Evolutionary conservation across 2,797 vertebrate species (phyloP).

Genomic region (Sebastes trivittatus): DNA sequence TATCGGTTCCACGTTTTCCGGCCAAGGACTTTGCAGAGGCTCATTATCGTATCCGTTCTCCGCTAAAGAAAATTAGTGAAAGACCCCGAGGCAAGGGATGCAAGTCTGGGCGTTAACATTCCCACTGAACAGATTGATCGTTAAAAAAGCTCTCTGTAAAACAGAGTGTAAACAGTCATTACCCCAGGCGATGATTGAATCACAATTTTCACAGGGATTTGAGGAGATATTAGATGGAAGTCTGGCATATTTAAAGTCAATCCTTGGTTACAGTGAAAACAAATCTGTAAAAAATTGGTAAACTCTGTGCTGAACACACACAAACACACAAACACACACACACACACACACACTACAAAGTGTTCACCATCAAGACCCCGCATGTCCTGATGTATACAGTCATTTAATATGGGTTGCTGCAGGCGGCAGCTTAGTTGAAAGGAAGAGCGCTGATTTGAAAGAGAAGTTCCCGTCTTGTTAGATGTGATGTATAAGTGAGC

Average conservation of each 20-base stretch:
- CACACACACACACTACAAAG: slow-evolving; percentile 7
- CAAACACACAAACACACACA: background rate
- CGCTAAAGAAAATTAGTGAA: slow-evolving; percentile 45
- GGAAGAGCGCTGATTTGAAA: slow-evolving; percentile 53
- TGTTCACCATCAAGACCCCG: slow-evolving; percentile 44
- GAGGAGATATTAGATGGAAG: slow-evolving; percentile 64
- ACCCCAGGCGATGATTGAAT: slow-evolving; percentile 56
- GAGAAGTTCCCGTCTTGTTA: slow-evolving; percentile 30
- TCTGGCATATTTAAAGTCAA: slow-evolving; percentile 63
- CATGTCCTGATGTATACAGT: slow-evolving; percentile 54
- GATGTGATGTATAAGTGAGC: slow-evolving; percentile 24
- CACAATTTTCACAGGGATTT: slow-evolving; percentile 67
- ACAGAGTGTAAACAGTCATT: slow-evolving; percentile 70
- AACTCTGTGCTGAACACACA: background rate
- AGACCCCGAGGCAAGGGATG: slow-evolving; percentile 48
- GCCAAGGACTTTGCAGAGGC: slow-evolving; percentile 38
- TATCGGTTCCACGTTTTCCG: slow-evolving; percentile 31
- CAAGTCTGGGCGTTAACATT: slow-evolving; percentile 49
- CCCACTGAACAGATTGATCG: slow-evolving; percentile 53
- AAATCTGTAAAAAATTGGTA: slow-evolving; percentile 44
- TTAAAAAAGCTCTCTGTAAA: slow-evolving; percentile 50
- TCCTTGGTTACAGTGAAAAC: slow-evolving; percentile 64
- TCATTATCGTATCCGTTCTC: slow-evolving; percentile 47
- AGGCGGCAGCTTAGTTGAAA: slow-evolving; percentile 57
- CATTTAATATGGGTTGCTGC: slow-evolving; percentile 51